Evolutionary conservation across 2,797 vertebrate species (phyloP).

Genomic region (Morelia viridis): DNA sequence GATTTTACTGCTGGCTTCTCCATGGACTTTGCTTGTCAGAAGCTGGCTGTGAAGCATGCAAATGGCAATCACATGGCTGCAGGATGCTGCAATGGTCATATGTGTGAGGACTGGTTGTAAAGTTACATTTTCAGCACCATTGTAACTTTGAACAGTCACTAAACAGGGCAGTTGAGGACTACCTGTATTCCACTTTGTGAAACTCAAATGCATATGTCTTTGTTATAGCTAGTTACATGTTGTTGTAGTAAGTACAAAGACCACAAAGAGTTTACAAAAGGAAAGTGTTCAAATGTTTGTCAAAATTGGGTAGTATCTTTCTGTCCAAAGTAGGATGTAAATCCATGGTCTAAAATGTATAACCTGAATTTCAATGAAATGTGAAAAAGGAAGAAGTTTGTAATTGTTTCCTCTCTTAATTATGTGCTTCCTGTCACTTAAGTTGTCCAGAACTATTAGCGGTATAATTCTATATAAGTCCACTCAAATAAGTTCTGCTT

Average conservation of each 20-base stretch:
- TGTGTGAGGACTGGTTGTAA: not conserved
- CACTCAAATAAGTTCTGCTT: not conserved
- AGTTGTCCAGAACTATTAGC: not conserved
- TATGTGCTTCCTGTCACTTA: not conserved
- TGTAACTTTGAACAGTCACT: not conserved
- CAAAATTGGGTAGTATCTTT: not conserved
- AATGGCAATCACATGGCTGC: not conserved
- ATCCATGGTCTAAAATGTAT: not conserved
- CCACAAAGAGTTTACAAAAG: not conserved
- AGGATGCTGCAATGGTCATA: not conserved
- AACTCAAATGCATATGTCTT: not conserved
- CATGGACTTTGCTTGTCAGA: not conserved
- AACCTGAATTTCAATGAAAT: not conserved
- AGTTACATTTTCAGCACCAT: not conserved
- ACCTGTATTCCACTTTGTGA: not conserved
- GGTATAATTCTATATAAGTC: not conserved
- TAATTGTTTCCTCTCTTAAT: not conserved
- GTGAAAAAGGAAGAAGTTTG: not conserved
- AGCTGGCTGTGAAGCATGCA: too few relatives aligned
- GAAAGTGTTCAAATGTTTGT: not conserved
- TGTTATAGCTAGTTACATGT: not conserved
- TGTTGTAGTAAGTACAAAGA: not conserved
- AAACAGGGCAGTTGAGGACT: not conserved
- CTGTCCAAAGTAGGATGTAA: not conserved
- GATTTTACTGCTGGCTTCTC: not conserved